Evolutionary conservation across 1,140 invertebrate genomes (phyloP), one percentile per base, ranked within the genome.

Genomic region (Drosophila fuyamai): DNA sequence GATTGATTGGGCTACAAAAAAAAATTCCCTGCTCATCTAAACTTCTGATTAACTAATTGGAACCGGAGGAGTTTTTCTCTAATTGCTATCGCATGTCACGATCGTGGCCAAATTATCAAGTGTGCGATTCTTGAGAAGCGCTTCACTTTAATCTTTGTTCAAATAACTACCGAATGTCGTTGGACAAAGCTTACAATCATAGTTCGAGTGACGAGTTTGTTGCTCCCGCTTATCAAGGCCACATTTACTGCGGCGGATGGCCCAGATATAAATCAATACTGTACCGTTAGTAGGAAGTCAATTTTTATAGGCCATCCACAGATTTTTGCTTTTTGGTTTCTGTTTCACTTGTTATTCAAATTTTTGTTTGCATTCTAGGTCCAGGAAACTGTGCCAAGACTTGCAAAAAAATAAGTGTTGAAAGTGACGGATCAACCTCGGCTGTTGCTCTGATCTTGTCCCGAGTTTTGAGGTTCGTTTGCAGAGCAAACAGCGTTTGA

Each of bases 261-360:
- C 43, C 46, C 41, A 47, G 48, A 56, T 62, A 71, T 74, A 73
- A 53, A 58, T 65, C 44, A 72, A 43, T 40, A 41, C 46, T 48
- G 5, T 29, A 66, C 75, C 79, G 79, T 76, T 82, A 62, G 57
- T 46, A 88, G 82, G 83, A 86, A 88, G 62, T 82, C 44, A 43
- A 53, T 59, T 61, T 58, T 38, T 75, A 55, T 81, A 61, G 75
- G 75, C 61, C 70, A 76, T 65, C 56, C 44, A 36, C 65, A n/a
- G 60, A 47, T 66, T 63, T 41, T 16, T 16, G 62, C 14, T 29
- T 47, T 67, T 53, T 32, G 14, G 56, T 36, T 60, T 86, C 77
- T 67, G 82, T 86, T 70, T 81, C 82, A 76, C 73, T 71, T 61
- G 71, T 72, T 88, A 86, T 88, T 86, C 62, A 76, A 88, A 88